Conservation (phyloP, 2,113 vertebrate species). For the Mormyrus lacerda region DNA sequence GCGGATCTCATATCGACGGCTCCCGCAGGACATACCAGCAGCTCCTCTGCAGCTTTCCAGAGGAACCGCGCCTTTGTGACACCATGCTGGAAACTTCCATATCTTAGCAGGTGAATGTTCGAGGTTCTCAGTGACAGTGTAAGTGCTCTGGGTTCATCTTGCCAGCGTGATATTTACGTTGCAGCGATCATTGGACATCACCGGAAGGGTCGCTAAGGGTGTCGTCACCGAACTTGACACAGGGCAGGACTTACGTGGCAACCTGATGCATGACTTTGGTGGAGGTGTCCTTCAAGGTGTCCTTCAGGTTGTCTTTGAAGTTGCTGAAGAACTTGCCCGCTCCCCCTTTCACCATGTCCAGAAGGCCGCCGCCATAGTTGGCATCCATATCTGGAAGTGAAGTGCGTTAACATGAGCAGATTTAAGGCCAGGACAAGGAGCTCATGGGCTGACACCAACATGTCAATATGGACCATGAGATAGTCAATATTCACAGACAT, state of each 20-base stretch:
- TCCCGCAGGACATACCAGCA: not conserved
- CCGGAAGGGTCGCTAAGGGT: not conserved
- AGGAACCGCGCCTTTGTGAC: not conserved
- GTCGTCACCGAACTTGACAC: not conserved
- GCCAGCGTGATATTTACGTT: not conserved
- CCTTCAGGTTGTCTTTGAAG: slow-evolving; percentile 96
- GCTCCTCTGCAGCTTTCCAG: not conserved
- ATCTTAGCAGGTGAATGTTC: not conserved
- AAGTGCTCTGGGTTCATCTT: not conserved
- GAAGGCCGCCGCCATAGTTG: slow-evolving; percentile 81
- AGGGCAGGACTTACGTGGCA: slow-evolving; percentile 68
- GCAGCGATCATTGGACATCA: not conserved
- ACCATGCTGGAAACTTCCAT: not conserved
- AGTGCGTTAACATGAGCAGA: slow-evolving; percentile 52
- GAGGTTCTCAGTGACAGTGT: not conserved
- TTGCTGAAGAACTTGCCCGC: slow-evolving; percentile 97
- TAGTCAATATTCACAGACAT: not conserved
- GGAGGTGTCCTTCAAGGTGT: slow-evolving; percentile 94
- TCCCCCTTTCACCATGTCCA: slow-evolving; percentile 97
- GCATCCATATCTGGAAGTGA: slow-evolving; percentile 86
- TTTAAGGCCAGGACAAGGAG: not conserved
- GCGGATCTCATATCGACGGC: not conserved
- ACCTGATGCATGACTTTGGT: slow-evolving; percentile 97
- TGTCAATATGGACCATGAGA: not conserved
- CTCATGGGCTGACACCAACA: slow-evolving; percentile 17